phyloP scores from a whole-genome alignment of 2,888 invertebrate genomes.

The Drosophila fulvimacula region DNA sequence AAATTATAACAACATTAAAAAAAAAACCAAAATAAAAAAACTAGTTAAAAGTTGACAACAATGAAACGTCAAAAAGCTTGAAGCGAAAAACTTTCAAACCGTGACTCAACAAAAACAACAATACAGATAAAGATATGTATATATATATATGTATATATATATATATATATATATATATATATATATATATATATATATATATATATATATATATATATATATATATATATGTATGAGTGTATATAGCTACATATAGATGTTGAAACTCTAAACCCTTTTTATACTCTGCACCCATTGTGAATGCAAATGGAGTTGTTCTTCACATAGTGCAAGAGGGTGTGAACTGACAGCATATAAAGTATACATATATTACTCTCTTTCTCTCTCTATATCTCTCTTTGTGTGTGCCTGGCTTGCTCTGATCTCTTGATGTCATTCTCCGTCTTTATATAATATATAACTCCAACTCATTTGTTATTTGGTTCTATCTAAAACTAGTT shows the following conservation, averaged over 20 bases:
- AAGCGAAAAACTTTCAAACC: constrained; percentile 43
- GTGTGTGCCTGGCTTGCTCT: too few species aligned
- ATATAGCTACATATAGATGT: constrained; percentile 16
- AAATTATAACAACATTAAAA: constrained; percentile 60
- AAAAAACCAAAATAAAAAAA: constrained; percentile 47
- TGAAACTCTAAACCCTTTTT: constrained; percentile 60
- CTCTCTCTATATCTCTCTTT: too few species aligned
- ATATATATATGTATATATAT: not conserved
- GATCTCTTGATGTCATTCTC: too few species aligned
- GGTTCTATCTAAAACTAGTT: too few species aligned
- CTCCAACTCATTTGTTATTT: too few species aligned
- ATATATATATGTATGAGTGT: not conserved
- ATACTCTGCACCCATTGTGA: not conserved
- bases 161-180: not conserved
- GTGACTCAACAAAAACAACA: constrained; percentile 35
- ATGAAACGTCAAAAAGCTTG: constrained; percentile 70
- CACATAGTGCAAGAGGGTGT: too few species aligned
- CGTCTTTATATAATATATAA: too few species aligned
- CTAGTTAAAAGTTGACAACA: constrained; percentile 79
- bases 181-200: constrained; percentile 16
- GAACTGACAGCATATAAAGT: not conserved
- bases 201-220: not conserved
- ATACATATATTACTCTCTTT: not conserved
- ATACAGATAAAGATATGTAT: constrained; percentile 11
- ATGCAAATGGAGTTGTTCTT: not conserved